Evolutionary conservation across 1,140 invertebrate genomes (phyloP).

Genomic region (Papilio machaon): DNA sequence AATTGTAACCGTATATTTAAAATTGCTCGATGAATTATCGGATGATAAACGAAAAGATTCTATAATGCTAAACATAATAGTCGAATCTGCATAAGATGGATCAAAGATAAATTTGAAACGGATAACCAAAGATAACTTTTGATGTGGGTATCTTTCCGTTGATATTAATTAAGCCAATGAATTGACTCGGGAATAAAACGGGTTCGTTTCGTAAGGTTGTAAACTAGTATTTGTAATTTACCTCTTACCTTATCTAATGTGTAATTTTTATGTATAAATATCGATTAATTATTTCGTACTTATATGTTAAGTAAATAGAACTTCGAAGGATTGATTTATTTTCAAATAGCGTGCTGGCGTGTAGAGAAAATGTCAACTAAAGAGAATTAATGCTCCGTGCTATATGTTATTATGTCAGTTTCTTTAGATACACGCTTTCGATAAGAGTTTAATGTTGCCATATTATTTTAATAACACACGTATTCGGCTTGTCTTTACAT

Average conservation of each 20-base stretch:
- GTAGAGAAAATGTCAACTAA: conserved; percentile 26
- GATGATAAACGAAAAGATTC: neutral
- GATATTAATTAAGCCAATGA: neutral
- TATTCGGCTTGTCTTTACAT: neutral
- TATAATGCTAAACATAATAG: neutral
- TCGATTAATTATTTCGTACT: conserved; percentile 28
- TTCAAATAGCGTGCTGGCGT: conserved; percentile 25
- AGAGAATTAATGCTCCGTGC: conserved; percentile 27
- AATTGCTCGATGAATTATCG: neutral
- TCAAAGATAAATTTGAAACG: neutral
- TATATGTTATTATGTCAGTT: conserved; percentile 32
- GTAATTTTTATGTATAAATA: neutral
- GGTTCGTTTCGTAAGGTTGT: neutral
- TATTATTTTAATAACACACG: conserved; percentile 25
- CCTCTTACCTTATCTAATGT: too few relatives aligned
- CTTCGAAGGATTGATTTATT: conserved; percentile 29
- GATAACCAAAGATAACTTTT: neutral
- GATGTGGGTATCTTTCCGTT: neutral
- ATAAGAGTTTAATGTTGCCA: conserved; percentile 30
- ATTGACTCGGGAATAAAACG: neutral
- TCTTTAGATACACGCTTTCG: conserved; percentile 30
- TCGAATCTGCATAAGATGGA: neutral
- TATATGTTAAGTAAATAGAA: conserved; percentile 24
- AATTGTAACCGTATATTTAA: neutral
- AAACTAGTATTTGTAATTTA: neutral